phyloP scores from a whole-genome alignment of 2,888 invertebrate species.

The Leptothorax acervorum region DNA sequence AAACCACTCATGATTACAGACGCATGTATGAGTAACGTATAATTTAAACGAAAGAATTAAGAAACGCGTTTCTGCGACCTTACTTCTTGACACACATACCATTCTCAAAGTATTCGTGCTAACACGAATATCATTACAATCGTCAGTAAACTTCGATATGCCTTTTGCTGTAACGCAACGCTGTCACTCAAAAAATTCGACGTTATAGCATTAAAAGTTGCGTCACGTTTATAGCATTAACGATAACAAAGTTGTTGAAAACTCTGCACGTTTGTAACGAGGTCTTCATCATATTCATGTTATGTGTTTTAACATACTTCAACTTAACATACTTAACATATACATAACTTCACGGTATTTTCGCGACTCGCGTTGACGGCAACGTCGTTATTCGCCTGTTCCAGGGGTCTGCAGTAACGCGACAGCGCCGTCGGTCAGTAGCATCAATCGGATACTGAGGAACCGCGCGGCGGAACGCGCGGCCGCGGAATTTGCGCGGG shows the following conservation, averaged over 20 bases:
- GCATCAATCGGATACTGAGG: constrained; percentile 97
- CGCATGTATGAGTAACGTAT: constrained; percentile 46
- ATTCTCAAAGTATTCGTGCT: constrained; percentile 44
- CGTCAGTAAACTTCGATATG: neutral
- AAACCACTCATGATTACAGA: constrained; percentile 63
- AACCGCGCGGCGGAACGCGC: constrained; percentile 98
- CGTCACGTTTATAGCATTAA: neutral
- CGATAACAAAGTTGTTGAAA: neutral
- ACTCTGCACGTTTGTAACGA: neutral
- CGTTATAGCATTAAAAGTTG: neutral
- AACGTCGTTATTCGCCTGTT: constrained; percentile 36
- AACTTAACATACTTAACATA: neutral
- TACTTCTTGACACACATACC: constrained; percentile 61
- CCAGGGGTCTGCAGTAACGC: constrained; percentile 97
- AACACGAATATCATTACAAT: constrained; percentile 25
- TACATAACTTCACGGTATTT: neutral
- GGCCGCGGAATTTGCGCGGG: constrained; percentile 97
- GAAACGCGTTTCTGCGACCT: constrained; percentile 65
- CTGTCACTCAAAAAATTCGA: neutral
- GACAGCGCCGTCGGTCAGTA: constrained; percentile 98
- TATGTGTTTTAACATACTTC: too few species aligned
- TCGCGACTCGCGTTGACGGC: constrained; percentile 1
- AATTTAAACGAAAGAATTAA: constrained; percentile 65
- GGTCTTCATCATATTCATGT: too few species aligned
- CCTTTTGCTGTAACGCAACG: neutral